A percentile compares a stretch with the other conserved stretches of the same genome.
phyloP scores from a whole-genome alignment of 2,888 invertebrate species.

The Tenthredo amoena region DNA sequence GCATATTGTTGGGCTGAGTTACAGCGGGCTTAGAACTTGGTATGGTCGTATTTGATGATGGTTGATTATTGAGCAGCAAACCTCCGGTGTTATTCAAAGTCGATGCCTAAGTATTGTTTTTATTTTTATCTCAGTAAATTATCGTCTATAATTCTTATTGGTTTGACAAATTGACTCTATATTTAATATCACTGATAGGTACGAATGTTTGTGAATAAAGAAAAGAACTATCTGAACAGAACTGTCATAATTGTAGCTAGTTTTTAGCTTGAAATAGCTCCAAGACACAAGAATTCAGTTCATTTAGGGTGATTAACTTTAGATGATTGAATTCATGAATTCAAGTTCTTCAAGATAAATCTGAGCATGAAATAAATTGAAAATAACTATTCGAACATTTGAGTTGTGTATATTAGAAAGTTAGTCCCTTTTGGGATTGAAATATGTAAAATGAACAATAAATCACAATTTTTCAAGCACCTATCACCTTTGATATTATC shows the following conservation, averaged over 20 bases:
- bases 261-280: not conserved
- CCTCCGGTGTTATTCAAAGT: constrained; percentile 74
- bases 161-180: not conserved
- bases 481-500: not conserved
- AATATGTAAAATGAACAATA: not conserved
- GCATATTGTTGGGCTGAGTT: constrained; percentile 72
- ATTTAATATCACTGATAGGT: not conserved
- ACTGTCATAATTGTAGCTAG: not conserved
- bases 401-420: not conserved
- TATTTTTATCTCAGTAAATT: constrained; percentile 30
- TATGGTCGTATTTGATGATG: constrained; percentile 56
- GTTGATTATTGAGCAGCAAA: constrained; percentile 75
- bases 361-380: not conserved
- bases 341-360: constrained; percentile 4
- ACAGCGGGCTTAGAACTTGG: constrained; percentile 70
- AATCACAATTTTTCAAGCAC: not conserved
- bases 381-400: not conserved
- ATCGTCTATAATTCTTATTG: not conserved
- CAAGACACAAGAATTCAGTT: not conserved
- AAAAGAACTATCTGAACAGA: not conserved
- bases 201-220: not conserved
- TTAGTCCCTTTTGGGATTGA: not conserved
- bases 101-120: constrained; percentile 69
- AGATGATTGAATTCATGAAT: not conserved
- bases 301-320: not conserved